These are phyloP conservation scores for Damaliscus lunatus DNA, from an alignment of 2,113 vertebrate species.

Conservation along the genomic window DNA sequence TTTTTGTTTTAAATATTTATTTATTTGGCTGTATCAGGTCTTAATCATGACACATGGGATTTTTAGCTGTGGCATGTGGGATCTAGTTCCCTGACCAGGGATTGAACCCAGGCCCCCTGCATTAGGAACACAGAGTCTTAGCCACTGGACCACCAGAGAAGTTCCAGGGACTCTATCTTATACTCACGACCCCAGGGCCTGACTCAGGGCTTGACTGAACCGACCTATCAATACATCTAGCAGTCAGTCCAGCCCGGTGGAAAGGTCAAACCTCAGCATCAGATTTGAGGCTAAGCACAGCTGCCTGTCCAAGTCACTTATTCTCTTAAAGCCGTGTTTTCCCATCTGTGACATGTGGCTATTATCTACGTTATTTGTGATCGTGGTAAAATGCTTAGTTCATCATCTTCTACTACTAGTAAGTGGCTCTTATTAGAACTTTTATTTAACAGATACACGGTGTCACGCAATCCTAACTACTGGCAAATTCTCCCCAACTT, in stretches of 20 bases:
- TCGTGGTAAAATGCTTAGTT: neutral
- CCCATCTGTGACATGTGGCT: neutral
- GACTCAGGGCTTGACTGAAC: neutral
- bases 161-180: neutral
- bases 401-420: neutral
- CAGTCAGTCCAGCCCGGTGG: neutral
- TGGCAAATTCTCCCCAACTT: neutral
- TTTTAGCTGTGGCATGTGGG: neutral
- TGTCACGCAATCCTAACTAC: neutral
- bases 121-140: neutral
- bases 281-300: neutral
- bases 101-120: neutral
- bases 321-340: neutral
- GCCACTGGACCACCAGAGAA: neutral
- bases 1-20: neutral
- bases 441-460: neutral
- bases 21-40: neutral
- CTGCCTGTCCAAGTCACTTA: neutral
- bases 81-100: neutral
- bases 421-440: neutral
- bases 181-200: neutral
- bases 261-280: neutral
- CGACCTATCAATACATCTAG: neutral
- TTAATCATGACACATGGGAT: neutral
- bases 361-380: neutral